Percentiles rank a stretch among this genome's conserved stretches.
Conservation (phyloP, 1,140 invertebrate species). For the Reticulitermes speratus region DNA sequence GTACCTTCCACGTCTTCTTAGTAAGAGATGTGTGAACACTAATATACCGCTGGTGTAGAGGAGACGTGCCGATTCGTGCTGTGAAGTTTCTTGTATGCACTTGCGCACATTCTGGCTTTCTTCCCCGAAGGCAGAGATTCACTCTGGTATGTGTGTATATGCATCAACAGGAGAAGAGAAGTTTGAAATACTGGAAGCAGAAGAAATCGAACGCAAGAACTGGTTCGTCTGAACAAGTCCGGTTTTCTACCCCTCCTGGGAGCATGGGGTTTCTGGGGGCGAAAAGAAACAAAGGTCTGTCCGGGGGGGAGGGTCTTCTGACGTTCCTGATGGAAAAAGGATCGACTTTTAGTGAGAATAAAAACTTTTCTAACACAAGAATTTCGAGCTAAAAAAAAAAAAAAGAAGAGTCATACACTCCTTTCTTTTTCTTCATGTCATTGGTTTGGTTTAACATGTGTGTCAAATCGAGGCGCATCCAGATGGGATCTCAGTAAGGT, state of each 20-base stretch:
- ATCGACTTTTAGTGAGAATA: constrained; percentile 16
- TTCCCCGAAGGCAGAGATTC: neutral
- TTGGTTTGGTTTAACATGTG: neutral
- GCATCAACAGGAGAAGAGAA: neutral
- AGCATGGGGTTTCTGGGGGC: neutral
- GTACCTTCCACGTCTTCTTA: too few species aligned
- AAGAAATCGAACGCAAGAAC: neutral
- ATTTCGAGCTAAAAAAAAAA: neutral
- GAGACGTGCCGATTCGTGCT: too few species aligned
- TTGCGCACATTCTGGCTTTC: neutral
- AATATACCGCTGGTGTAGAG: too few species aligned
- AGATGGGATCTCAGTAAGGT: neutral
- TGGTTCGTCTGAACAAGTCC: neutral
- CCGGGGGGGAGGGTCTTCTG: neutral
- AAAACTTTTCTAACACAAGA: constrained; percentile 2
- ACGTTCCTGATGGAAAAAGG: neutral
- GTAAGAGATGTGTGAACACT: too few species aligned
- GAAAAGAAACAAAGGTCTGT: neutral
- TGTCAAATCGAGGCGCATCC: neutral
- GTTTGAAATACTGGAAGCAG: neutral
- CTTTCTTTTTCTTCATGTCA: neutral
- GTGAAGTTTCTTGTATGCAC: neutral
- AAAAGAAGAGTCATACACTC: neutral
- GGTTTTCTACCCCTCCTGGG: neutral
- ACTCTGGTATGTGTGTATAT: neutral